Evolutionary conservation across 1,140 invertebrate genomes (phyloP).

Genomic region (Lutraria rhynchaena): DNA sequence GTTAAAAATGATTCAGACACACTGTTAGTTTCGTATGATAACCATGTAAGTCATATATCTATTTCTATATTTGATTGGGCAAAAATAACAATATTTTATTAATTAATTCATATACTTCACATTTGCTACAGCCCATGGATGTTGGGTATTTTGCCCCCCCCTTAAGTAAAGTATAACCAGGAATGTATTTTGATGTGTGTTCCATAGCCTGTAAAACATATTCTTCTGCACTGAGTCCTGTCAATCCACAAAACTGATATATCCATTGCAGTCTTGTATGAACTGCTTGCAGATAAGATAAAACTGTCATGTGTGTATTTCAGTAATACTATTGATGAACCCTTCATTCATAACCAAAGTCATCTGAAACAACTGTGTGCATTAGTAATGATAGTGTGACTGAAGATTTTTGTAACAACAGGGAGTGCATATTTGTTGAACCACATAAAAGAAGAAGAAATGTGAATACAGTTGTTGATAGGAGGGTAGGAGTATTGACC

Average conservation of each 20-base stretch:
- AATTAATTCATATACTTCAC: no score
- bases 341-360: background rate
- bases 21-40: slow-evolving; percentile 7
- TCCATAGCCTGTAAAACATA: no score
- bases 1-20: background rate
- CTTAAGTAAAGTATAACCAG: no score
- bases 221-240: background rate
- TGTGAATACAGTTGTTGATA: background rate
- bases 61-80: slow-evolving; percentile 7
- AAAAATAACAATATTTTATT: background rate
- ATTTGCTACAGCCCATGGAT: no score
- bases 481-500: no score
- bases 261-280: background rate
- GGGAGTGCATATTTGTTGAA: background rate
- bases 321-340: background rate
- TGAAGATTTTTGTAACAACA: background rate
- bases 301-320: background rate
- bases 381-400: no score
- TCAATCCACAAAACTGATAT: background rate
- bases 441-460: slow-evolving; percentile 6
- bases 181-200: no score
- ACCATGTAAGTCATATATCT: slow-evolving; percentile 13
- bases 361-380: no score
- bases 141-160: no score
- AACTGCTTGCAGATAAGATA: background rate